These are phyloP conservation scores for Ascaphus truei DNA, from an alignment of 2,113 vertebrate species.

Conservation along the genomic window DNA sequence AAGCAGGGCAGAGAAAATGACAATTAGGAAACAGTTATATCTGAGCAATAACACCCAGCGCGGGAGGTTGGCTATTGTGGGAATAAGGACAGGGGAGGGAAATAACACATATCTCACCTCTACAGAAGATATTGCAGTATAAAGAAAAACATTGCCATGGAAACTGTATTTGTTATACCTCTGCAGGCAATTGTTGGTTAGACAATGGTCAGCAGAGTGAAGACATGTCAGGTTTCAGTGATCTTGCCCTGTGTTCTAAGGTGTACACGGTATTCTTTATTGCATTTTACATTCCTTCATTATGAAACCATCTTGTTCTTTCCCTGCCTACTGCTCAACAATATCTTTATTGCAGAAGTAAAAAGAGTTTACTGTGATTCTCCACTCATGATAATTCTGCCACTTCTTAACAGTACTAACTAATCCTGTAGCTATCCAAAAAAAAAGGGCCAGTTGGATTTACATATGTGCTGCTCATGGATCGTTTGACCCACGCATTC, in stretches of 20 bases:
- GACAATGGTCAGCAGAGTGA: too few species aligned
- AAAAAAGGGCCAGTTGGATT: neutral
- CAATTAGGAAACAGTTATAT: neutral
- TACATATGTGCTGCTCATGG: too few species aligned
- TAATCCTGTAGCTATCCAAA: too few species aligned
- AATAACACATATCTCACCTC: neutral
- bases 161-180: neutral
- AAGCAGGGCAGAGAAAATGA: conserved; percentile 10
- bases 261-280: too few species aligned
- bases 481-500: too few species aligned
- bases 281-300: too few species aligned
- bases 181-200: neutral
- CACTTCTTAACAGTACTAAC: neutral
- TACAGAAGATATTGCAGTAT: neutral
- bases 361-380: too few species aligned
- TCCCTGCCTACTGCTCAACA: too few species aligned
- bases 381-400: neutral
- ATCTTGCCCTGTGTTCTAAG: neutral
- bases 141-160: neutral
- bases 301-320: too few species aligned
- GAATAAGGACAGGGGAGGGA: neutral
- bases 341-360: too few species aligned
- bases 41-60: neutral
- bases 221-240: neutral
- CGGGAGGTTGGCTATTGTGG: neutral